These are phyloP conservation scores for Maconellicoccus hirsutus DNA, from an alignment of 1,140 invertebrate species.

Conservation along the genomic window DNA sequence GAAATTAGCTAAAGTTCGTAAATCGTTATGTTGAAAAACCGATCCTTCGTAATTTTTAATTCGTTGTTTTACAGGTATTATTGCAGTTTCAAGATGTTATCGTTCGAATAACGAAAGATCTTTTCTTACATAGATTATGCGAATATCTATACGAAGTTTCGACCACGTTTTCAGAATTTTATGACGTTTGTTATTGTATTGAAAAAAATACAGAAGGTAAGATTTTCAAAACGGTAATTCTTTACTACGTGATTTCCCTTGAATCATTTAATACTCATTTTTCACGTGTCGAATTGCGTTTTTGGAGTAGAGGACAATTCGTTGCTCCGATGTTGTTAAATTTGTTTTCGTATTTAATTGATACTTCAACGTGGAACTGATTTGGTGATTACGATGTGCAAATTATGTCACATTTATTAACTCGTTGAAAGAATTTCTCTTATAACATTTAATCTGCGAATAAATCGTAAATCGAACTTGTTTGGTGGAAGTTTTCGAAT, in stretches of 20 bases:
- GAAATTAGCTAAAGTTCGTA: slow-evolving; percentile 73
- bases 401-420: too few species aligned
- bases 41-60: not conserved
- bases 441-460: too few species aligned
- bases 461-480: too few species aligned
- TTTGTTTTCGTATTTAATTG: too few species aligned
- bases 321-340: too few species aligned
- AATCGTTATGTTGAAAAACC: not conserved
- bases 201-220: slow-evolving; percentile 61
- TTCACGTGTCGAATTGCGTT: too few species aligned
- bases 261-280: too few species aligned
- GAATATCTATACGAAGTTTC: slow-evolving; percentile 92
- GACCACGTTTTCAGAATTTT: slow-evolving; percentile 91
- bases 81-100: slow-evolving; percentile 82
- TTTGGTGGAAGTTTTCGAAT: too few species aligned
- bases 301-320: too few species aligned
- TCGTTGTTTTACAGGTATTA: slow-evolving; percentile 38
- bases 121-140: slow-evolving; percentile 81
- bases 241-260: not conserved
- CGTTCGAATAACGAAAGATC: slow-evolving; percentile 65
- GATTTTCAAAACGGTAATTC: not conserved
- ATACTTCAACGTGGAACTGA: too few species aligned
- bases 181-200: slow-evolving; percentile 94
- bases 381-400: too few species aligned
- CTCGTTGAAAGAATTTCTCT: too few species aligned